Conservation (phyloP, 2,888 invertebrate species). For the Hemaris fuciformis region DNA sequence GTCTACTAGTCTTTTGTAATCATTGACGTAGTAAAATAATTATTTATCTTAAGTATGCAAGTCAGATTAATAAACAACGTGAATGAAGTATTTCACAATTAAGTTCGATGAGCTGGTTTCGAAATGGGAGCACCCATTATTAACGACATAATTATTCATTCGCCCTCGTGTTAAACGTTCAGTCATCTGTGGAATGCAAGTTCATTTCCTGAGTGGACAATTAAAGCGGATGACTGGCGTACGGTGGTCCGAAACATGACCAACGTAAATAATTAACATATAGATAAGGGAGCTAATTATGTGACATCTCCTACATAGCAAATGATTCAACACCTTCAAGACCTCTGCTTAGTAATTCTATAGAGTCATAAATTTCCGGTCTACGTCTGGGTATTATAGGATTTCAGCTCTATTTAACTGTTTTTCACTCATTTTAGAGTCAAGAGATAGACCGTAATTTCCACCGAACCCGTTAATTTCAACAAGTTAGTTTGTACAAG, state of each 20-base stretch:
- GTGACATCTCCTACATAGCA: neutral
- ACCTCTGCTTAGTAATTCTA: neutral
- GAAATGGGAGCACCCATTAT: slow-evolving; percentile 26
- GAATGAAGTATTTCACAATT: neutral
- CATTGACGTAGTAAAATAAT: too few species aligned
- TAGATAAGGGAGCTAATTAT: slow-evolving; percentile 2
- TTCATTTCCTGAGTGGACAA: slow-evolving; percentile 73
- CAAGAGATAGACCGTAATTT: too few species aligned
- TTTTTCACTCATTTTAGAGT: too few species aligned
- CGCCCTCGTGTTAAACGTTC: slow-evolving; percentile 52
- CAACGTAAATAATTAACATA: slow-evolving; percentile 24
- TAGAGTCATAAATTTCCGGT: too few species aligned
- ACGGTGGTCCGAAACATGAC: slow-evolving; percentile 39
- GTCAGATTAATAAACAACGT: neutral
- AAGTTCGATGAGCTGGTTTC: slow-evolving; percentile 9
- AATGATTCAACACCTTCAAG: neutral
- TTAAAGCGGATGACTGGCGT: slow-evolving; percentile 58
- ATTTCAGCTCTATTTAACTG: too few species aligned
- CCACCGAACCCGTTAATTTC: too few species aligned
- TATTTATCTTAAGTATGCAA: too few species aligned
- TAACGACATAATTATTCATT: slow-evolving; percentile 48
- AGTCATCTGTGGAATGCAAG: slow-evolving; percentile 65
- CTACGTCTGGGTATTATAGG: too few species aligned
- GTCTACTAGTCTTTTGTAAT: too few species aligned
- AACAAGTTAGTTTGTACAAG: too few species aligned